Conservation (phyloP, 2,888 invertebrate genomes). For the Trissolcus japonicus region DNA sequence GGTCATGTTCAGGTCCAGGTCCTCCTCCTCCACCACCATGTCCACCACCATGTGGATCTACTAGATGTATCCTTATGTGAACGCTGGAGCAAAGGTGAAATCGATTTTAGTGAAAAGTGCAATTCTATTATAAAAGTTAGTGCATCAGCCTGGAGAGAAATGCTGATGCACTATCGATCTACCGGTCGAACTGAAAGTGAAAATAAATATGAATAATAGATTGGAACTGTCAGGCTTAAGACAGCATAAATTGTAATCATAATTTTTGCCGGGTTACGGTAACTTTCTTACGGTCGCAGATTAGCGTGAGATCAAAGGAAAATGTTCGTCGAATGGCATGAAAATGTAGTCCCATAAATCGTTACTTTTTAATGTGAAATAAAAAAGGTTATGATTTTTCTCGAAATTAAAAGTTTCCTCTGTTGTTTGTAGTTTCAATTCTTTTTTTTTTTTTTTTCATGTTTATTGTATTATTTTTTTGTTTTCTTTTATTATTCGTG, state of each 20-base stretch:
- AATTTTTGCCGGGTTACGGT: too few species aligned
- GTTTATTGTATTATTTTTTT: too few species aligned
- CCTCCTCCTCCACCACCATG: conserved; percentile 23
- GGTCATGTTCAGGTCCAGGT: conserved; percentile 12
- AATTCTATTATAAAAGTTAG: background rate
- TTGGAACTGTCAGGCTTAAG: background rate
- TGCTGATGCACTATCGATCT: conserved; percentile 6
- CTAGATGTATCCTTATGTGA: conserved; percentile 49
- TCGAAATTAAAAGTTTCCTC: too few species aligned
- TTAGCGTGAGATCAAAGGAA: too few species aligned
- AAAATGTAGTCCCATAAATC: too few species aligned
- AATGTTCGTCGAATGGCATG: too few species aligned
- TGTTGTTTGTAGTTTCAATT: too few species aligned
- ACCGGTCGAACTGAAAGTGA: conserved; percentile 14
- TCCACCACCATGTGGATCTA: conserved; percentile 45
- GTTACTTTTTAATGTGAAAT: too few species aligned
- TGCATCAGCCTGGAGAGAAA: background rate
- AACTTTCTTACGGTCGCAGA: too few species aligned
- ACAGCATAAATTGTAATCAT: conserved; percentile 3
- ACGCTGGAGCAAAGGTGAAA: conserved; percentile 32
- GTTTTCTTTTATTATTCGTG: too few species aligned
- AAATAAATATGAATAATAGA: conserved; percentile 13
- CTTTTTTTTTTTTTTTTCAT: too few species aligned
- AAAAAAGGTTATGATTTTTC: too few species aligned
- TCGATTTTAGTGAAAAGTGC: background rate